Evolutionary conservation across 2,113 vertebrate species (phyloP).

Genomic region (Tragelaphus strepsiceros): DNA sequence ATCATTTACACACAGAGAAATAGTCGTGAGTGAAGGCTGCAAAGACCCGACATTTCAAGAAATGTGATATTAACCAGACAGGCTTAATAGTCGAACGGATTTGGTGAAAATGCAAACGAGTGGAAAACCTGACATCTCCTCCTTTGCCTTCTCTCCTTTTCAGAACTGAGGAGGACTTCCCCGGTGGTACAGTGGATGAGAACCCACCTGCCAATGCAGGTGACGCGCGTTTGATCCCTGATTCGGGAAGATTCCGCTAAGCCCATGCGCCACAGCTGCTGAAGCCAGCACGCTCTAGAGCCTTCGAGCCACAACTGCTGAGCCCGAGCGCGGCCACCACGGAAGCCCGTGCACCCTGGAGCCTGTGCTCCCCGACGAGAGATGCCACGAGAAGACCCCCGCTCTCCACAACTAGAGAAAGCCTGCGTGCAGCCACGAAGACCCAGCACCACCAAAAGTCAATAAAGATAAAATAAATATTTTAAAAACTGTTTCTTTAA

Average conservation of each 20-base stretch:
- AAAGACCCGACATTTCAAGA: not conserved
- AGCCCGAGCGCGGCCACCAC: accelerated
- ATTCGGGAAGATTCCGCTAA: not conserved
- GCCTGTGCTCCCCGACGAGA: not conserved
- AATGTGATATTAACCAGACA: not conserved
- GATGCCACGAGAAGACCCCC: accelerated
- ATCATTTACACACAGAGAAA: too few species aligned
- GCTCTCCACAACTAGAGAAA: not conserved
- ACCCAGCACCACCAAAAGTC: not conserved
- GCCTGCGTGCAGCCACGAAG: not conserved
- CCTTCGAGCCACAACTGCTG: not conserved
- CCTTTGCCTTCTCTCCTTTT: not conserved
- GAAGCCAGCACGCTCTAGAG: not conserved
- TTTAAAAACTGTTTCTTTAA: not conserved
- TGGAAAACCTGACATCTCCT: not conserved
- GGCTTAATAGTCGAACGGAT: not conserved
- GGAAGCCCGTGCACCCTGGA: not conserved
- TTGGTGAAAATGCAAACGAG: not conserved
- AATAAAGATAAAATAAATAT: not conserved
- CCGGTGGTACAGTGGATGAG: not conserved
- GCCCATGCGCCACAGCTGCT: not conserved
- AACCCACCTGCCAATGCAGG: not conserved
- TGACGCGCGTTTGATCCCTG: accelerated
- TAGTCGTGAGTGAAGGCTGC: not conserved
- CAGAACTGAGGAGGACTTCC: not conserved